phyloP scores from a whole-genome alignment of 2,797 vertebrate species.

The Glossophaga mutica region DNA sequence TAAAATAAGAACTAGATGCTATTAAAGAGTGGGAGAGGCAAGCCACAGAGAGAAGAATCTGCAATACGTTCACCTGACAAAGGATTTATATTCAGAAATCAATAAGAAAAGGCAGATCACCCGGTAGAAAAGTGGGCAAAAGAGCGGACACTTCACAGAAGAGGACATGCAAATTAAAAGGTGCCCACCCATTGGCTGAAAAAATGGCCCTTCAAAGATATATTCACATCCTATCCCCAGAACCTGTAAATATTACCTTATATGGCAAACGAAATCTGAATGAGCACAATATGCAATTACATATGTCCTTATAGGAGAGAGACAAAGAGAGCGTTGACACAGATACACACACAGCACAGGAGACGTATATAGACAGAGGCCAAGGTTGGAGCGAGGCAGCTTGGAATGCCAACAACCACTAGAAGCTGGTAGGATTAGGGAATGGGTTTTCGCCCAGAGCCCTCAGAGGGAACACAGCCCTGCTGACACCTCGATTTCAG shows the following conservation, averaged over 20 bases:
- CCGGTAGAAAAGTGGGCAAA: not conserved
- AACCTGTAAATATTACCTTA: not conserved
- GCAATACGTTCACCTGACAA: not conserved
- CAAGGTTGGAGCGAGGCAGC: not conserved
- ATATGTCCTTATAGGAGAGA: not conserved
- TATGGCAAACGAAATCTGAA: not conserved
- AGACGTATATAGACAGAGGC: not conserved
- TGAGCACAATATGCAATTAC: not conserved
- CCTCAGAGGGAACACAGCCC: not conserved
- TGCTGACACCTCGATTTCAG: not conserved
- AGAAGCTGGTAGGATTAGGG: not conserved
- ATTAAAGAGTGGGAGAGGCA: slow-evolving; percentile 21
- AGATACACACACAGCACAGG: not conserved
- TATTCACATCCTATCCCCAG: not conserved
- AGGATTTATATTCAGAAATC: slow-evolving; percentile 16
- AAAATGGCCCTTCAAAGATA: not conserved
- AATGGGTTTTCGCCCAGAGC: not conserved
- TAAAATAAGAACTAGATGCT: not conserved
- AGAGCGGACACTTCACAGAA: not conserved
- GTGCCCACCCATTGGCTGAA: not conserved
- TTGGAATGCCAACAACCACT: not conserved
- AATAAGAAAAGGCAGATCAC: not conserved
- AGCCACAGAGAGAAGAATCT: not conserved
- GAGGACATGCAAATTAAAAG: not conserved
- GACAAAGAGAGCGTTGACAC: not conserved